Base-by-base conservation (phyloP, 2,888 invertebrate species). In the Drosophila differens region DNA sequence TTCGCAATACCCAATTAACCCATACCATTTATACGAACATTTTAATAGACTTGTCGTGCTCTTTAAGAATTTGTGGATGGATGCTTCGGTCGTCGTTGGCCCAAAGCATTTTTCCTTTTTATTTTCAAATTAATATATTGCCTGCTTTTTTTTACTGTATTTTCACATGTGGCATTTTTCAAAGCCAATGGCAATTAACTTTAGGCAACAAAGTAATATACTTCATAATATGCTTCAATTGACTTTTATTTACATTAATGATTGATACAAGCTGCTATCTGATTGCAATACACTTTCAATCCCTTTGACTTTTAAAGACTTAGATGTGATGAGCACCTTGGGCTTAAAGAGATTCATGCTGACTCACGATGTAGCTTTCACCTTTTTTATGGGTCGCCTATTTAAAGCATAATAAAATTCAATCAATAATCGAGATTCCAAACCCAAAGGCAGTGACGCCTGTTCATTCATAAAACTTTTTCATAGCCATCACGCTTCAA, bases 391-490 rank as follows among this genome's bases (percentile, higher is more conserved):
- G 49, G 49, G 54, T 58, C 39, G 54, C 60, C 78, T 81, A 78
- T 81, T 77, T 72, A 77, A 71, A 55, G 67, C 64, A 63, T 39
- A 44, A 64, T 25, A 53, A 68, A 62, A 65, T 77, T 68, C 68
- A 81, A 81, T 79, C 78, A 81, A 79, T 79, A 79, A 79, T 62
- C 37, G 44, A 61, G 61, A 25, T 51, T 14, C 30, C 7, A 37
- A 35, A 25, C 30, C 54, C 55, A 14, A 30, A 44, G 39, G 25
- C 64, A 49, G 35, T 58, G 61, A 37, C 51, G 60, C 16, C 47
- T 22, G 67, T 62, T 81, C 73, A 77, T 81, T 81, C 78, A 79
- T 81, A 77, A 77, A 78, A 81, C 47, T 78, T 79, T 61, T 33
- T 39, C 44, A 41, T 30, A 39, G 32, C 30, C 32, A 37, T 69